phyloP scores from a whole-genome alignment of 2,113 vertebrate genomes.

The Pangasianodon gigas region DNA sequence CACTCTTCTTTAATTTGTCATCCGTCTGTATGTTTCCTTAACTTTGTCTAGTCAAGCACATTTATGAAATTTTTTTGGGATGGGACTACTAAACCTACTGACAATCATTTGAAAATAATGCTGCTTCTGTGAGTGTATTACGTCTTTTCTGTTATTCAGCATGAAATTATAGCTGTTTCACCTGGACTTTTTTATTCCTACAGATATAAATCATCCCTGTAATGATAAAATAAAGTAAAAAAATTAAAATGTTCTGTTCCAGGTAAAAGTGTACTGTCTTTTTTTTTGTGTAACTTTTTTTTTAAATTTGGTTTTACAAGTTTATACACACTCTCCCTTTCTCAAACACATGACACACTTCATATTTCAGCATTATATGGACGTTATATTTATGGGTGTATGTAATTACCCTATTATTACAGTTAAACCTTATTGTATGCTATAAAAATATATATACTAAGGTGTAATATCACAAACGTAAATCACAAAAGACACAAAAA shows the following conservation, averaged over 20 bases:
- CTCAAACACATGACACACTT: background rate
- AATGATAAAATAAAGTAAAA: background rate
- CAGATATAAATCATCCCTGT: background rate
- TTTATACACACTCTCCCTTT: background rate
- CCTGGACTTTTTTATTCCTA: background rate
- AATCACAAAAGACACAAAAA: background rate
- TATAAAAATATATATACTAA: background rate
- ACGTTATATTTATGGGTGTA: background rate
- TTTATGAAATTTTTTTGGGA: background rate
- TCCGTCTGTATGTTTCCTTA: background rate
- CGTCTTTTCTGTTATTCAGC: background rate
- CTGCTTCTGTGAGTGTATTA: background rate
- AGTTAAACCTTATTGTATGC: background rate
- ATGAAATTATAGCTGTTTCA: slow-evolving; percentile 15
- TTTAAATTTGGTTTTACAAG: background rate
- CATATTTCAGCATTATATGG: background rate
- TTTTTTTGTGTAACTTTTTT: background rate
- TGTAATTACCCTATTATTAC: background rate
- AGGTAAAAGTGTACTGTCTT: background rate
- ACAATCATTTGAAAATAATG: slow-evolving; percentile 27
- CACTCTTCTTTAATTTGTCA: background rate
- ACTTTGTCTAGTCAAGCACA: background rate
- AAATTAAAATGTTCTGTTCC: background rate
- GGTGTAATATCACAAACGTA: background rate
- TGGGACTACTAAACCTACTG: background rate